A percentile compares a stretch with the other conserved stretches of the same genome.
Evolutionary conservation across 2,888 invertebrate species (phyloP).

Genomic region (Hipparchia semele): DNA sequence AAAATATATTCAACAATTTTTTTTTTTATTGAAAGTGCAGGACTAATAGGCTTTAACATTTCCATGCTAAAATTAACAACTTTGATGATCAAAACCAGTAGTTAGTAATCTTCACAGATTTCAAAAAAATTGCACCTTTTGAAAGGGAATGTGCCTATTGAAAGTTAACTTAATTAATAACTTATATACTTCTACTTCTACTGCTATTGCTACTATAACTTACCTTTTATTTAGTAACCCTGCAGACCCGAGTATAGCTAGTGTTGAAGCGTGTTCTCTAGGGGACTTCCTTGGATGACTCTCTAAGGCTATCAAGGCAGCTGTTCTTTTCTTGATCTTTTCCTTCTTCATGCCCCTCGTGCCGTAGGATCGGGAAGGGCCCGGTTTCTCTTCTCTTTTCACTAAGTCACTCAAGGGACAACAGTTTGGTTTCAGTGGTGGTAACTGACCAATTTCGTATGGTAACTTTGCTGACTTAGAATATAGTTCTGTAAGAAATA

Average conservation of each 20-base stretch:
- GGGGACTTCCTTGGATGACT: slow-evolving; percentile 91
- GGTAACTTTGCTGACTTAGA: slow-evolving; percentile 87
- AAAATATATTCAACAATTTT: no score
- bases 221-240: slow-evolving; percentile 81
- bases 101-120: no score
- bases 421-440: slow-evolving; percentile 83
- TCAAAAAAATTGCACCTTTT: no score
- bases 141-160: no score
- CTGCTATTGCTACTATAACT: background rate
- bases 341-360: slow-evolving; percentile 73
- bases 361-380: slow-evolving; percentile 68
- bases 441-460: slow-evolving; percentile 88
- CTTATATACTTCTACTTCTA: no score
- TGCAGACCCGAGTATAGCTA: slow-evolving; percentile 88
- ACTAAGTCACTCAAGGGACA: slow-evolving; percentile 77
- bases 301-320: slow-evolving; percentile 64
- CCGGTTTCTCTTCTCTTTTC: slow-evolving; percentile 67
- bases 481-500: slow-evolving; percentile 75
- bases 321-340: slow-evolving; percentile 62
- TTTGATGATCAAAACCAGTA: no score
- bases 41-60: no score
- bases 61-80: no score
- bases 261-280: slow-evolving; percentile 93
- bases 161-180: no score
- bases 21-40: no score